phyloP scores from a whole-genome alignment of 2,797 vertebrate species.

The Propithecus deckenii region DNA sequence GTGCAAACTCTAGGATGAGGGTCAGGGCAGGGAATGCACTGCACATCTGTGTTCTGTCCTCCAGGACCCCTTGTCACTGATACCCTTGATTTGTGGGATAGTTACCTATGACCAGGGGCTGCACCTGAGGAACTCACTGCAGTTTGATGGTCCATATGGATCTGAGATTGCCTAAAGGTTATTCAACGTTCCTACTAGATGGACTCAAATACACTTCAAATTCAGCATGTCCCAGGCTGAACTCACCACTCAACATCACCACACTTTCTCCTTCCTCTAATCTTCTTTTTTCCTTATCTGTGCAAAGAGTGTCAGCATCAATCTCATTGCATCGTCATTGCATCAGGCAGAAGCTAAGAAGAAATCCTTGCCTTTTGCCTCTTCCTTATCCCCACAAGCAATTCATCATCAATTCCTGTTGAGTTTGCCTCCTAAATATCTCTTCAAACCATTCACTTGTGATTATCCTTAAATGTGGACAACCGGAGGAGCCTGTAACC shows the following conservation, averaged over 20 bases:
- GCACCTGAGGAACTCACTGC: not conserved
- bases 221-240: not conserved
- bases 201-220: not conserved
- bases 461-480: not conserved
- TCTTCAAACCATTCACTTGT: not conserved
- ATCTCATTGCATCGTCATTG: not conserved
- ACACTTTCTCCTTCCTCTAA: not conserved
- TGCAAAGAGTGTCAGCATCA: not conserved
- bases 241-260: not conserved
- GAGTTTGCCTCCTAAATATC: not conserved
- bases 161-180: not conserved
- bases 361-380: not conserved
- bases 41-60: not conserved
- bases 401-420: not conserved
- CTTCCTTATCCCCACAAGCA: not conserved
- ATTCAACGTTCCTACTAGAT: not conserved
- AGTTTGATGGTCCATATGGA: not conserved
- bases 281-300: not conserved
- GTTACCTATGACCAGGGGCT: not conserved
- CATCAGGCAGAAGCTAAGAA: not conserved
- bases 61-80: not conserved
- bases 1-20: not conserved
- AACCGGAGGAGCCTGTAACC: not conserved
- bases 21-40: not conserved
- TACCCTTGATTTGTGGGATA: not conserved